A percentile compares a stretch with the other conserved stretches of the same genome.
Conservation (phyloP, 2,888 invertebrate species). For the Drepana falcataria region DNA sequence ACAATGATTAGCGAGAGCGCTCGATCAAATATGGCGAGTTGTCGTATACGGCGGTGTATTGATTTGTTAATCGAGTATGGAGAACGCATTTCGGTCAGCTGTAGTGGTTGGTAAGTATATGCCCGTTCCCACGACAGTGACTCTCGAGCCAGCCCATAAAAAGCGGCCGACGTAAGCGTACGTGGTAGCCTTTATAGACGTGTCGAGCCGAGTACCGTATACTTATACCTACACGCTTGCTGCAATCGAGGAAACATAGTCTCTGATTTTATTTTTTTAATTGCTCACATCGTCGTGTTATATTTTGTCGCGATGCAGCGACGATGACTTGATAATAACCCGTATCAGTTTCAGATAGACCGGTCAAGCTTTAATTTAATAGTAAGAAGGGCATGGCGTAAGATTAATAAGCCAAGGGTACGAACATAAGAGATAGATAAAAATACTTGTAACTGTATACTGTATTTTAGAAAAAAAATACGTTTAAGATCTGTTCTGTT, state of each 20-base stretch:
- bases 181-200: slow-evolving; percentile 71
- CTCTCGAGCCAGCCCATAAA: slow-evolving; percentile 70
- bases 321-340: background rate
- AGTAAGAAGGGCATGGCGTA: no score
- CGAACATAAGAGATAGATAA: no score
- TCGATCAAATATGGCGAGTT: slow-evolving; percentile 57
- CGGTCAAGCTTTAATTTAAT: no score
- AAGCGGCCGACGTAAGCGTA: slow-evolving; percentile 70
- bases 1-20: slow-evolving; percentile 46
- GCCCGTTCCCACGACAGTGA: slow-evolving; percentile 77
- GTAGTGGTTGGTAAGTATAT: slow-evolving; percentile 69
- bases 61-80: slow-evolving; percentile 76
- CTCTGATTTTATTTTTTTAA: slow-evolving; percentile 29
- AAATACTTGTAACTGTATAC: no score
- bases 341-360: background rate
- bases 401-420: no score
- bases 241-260: slow-evolving; percentile 45
- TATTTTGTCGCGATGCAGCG: slow-evolving; percentile 3
- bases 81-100: slow-evolving; percentile 78
- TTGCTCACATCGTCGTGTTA: slow-evolving; percentile 8
- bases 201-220: slow-evolving; percentile 53
- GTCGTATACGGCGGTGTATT: slow-evolving; percentile 55
- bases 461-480: no score
- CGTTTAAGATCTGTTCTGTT: no score
- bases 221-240: slow-evolving; percentile 35